Conservation (phyloP, 1,140 invertebrate genomes). For the Sycophila sp. region DNA sequence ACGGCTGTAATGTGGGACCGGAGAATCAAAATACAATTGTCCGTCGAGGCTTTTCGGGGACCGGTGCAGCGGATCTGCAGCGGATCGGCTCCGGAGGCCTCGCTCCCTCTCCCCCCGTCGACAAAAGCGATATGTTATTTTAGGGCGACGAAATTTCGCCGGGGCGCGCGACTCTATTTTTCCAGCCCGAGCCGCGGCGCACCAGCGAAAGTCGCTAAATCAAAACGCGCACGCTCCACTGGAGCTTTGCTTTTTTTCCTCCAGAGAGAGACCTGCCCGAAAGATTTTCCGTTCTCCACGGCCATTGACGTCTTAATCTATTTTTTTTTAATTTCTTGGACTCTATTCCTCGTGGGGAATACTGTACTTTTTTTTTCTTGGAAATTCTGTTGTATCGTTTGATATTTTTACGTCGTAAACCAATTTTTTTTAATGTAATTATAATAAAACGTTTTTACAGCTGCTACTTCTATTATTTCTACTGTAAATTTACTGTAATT, state of each 20-base stretch:
- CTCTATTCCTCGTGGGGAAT: not conserved
- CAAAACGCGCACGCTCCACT: conserved; percentile 17
- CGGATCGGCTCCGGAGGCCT: not conserved
- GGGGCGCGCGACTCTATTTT: conserved; percentile 20
- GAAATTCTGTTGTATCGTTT: not conserved
- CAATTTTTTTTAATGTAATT: too few relatives aligned
- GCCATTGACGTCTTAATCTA: too few relatives aligned
- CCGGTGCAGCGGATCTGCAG: not conserved
- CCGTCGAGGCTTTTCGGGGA: conserved; percentile 15
- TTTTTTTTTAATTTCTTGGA: conserved; percentile 1
- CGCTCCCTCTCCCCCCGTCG: too few relatives aligned
- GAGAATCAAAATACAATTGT: conserved; percentile 62
- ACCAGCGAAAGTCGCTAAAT: conserved; percentile 31
- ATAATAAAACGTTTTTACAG: too few relatives aligned
- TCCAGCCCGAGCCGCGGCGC: not conserved
- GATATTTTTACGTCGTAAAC: too few relatives aligned
- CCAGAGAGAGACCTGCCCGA: not conserved
- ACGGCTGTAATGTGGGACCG: conserved; percentile 57
- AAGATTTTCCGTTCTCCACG: not conserved
- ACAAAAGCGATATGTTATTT: conserved; percentile 43
- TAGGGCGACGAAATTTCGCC: conserved; percentile 36
- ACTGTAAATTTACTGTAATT: too few relatives aligned
- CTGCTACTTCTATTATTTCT: too few relatives aligned
- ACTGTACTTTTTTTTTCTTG: too few relatives aligned
- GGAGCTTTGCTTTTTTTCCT: conserved; percentile 10